Base-by-base conservation (phyloP, 2,888 invertebrate species). In the Endotricha flammealis region DNA sequence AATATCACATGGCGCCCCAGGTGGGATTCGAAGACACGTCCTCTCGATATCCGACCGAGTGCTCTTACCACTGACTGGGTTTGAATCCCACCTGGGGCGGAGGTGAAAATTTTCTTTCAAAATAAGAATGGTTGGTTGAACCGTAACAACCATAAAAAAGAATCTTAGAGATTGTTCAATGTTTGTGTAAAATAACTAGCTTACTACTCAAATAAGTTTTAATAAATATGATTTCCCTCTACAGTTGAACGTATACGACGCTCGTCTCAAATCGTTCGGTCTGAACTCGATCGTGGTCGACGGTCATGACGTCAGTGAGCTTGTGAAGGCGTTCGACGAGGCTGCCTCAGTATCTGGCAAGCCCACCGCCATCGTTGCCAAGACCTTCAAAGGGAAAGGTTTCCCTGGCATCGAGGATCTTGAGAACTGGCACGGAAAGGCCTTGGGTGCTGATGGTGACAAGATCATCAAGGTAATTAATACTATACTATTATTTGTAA, bases 341-440 rank as follows among this genome's bases (percentile, higher is more conserved):
- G 96, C 96, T 1, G 77, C 91, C 11, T 79, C 79, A 8, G 92
- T 92, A 0, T 88, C 91, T 64, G 95, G 91, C 46, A 91, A 92
- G 56, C 99, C 99, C 30, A 97, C 98, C 8, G 98, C 97, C 17
- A 88, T 99, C 39, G 86, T 99, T 44, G 97, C 97, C 33, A 98
- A 98, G 86, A 99, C 99, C 0, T 95, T 90, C 79, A 99, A 99
- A 86, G 99, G 99, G 12, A 94, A 90, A 68, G 92, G 91, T 57
- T 96, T 96, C 85, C 92, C 93, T 25, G 92, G 92, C 34, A 96
- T 99, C 62, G 98, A 98, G 76, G 95, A 99, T 74, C 57, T 90
- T 50, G 95, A 97, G 39, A 96, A 97, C 80, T 99, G 98, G 98
- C 99, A 99, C 69, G 99, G 99, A 33, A 99, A 99, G 78, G 93